Base-by-base conservation (phyloP, 2,797 vertebrate genomes). In the Spatula versicolor region DNA sequence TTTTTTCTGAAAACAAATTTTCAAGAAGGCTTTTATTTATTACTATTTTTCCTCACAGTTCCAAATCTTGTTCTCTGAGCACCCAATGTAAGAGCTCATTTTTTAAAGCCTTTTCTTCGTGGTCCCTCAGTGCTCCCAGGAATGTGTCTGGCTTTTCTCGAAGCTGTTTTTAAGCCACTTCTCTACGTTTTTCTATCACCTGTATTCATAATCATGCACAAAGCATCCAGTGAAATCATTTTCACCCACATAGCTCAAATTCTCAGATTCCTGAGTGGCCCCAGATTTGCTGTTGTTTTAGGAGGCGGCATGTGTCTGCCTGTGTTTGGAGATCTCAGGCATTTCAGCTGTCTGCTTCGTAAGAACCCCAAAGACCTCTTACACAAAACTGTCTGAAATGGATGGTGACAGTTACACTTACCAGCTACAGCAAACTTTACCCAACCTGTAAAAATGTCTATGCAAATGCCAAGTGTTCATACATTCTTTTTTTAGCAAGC, bases 401-500 rank as follows among this genome's bases (percentile, higher is more conserved):
- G 59, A 35, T 4, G 62, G 39, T 16, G 86, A 39, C 88, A 3
- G 58, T 81, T 10, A 7, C 56, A 5, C 71, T 54, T 14, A 23
- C 39, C 92, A 78, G 76, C 66, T 17, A 10, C 73, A 16, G 6
- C n/a, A 21, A 18, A 37, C 74, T 21, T 75, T 25, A 18, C 81
- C 59, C 74, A 62, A 31, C 45, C 33, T 0, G 0, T 2, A 14
- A 43, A 84, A 82, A 67, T 0, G 0, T 55, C 5, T 48, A 73
- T 91, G 92, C 92, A 91, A 88, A 92, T 14, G 17, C 13, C 77
- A 31, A 56, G 16, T 14, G 48, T 3, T 83, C 80, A 30, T 22
- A 56, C 88, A 60, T 5, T 41, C 11, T 62, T 90, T 96, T 93
- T 92, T 93, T 84, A 87, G 91, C 77, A 39, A 23, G 66, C 56